Evolutionary conservation across 2,113 vertebrate genomes (phyloP), one percentile per base, ranked within the genome.

Genomic region (Callionymus lyra): DNA sequence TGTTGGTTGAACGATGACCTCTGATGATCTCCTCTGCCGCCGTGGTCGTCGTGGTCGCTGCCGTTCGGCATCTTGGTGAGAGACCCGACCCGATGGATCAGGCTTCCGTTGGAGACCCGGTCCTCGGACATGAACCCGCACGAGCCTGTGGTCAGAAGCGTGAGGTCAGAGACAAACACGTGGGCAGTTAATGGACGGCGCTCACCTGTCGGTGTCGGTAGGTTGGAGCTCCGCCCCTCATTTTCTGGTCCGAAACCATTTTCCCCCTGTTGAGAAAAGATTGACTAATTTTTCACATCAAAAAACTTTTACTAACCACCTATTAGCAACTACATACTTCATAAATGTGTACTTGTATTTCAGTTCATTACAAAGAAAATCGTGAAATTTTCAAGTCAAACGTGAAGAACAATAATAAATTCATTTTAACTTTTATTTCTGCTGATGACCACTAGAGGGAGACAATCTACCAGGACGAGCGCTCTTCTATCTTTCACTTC

Each of bases 1-100:
- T 65, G 59, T 6, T 47, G 58, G 44, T 43, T 74, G 41, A 68
- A 9, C 2, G 65, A 66, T 4, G 64, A 67, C 50, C 64, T 72
- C 16, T 12, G 1, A 39, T 47, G 44, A 47, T 75, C 69, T 50
- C 68, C 54, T 1, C 43, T 52, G 4, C 40, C 50, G 6, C 32
- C 19, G 0, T 45, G 65, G 1, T 69, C 44, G 0, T 76, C 62
- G 1, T 63, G 46, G 8, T 76, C 68, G 12, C 39, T 67, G 33
- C 68, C 56, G 1, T 69, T 77, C 0, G 59, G 54, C 16, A 38
- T 66, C 57, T 77, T 82, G 8, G 59, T 69, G 19, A 81, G 45
- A 0, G 72, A 78, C 1, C 68, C 74, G 1, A 76, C 74, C n/a
- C 74, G 69, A 27, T 77, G 72, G 32, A 74, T 50, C 31, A 76